Evolutionary conservation across 1,140 invertebrate species (phyloP).

Genomic region (Pectinophora gossypiella): DNA sequence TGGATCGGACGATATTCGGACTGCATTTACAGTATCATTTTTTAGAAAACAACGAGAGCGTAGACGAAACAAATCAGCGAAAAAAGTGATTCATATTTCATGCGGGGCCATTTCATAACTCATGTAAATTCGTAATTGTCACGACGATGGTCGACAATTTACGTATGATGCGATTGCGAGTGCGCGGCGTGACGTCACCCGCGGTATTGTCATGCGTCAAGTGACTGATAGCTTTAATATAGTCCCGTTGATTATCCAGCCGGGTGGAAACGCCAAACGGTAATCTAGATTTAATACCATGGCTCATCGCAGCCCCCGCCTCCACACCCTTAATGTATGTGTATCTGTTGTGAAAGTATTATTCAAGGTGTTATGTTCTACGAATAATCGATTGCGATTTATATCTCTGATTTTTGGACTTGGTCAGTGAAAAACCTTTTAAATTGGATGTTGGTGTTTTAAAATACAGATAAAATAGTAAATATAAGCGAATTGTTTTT

Average conservation of each 20-base stretch:
- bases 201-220: constrained; percentile 45
- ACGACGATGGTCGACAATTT: constrained; percentile 27
- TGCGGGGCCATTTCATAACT: constrained; percentile 5
- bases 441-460: too few relatives aligned
- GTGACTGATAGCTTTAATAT: constrained; percentile 71
- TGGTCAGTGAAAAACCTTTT: too few relatives aligned
- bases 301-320: constrained; percentile 50
- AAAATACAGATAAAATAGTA: too few relatives aligned
- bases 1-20: background rate
- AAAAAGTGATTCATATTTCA: background rate
- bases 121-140: constrained; percentile 36
- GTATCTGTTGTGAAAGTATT: too few relatives aligned
- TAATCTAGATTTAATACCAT: constrained; percentile 73
- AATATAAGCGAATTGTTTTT: too few relatives aligned
- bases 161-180: constrained; percentile 51
- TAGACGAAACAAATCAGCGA: background rate
- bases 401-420: too few relatives aligned
- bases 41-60: background rate
- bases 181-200: constrained; percentile 42
- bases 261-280: constrained; percentile 61
- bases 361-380: too few relatives aligned
- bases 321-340: too few relatives aligned
- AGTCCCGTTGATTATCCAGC: constrained; percentile 67
- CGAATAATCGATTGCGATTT: too few relatives aligned
- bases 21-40: background rate